A percentile compares a stretch with the other conserved stretches of the same genome.
phyloP scores from a whole-genome alignment of 2,113 vertebrate genomes.

The Ophthalmolycus amberensis region DNA sequence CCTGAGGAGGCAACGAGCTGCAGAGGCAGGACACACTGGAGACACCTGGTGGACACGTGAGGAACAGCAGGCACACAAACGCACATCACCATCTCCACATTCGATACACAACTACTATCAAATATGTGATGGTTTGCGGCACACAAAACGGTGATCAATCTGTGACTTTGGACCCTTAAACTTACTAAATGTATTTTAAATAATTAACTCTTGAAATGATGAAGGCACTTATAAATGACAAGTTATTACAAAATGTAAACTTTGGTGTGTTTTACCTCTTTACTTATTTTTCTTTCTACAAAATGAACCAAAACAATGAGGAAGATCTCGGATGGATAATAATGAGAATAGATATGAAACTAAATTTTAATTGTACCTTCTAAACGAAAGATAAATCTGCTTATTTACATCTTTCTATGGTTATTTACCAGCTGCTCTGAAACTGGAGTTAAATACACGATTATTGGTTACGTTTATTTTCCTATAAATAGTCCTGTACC shows the following conservation, averaged over 20 bases:
- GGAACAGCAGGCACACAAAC: neutral
- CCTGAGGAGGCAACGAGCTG: neutral
- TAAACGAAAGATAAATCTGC: too few species aligned
- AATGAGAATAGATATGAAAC: too few species aligned
- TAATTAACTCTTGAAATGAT: too few species aligned
- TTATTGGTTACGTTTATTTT: neutral
- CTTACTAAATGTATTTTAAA: too few species aligned
- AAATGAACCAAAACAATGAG: too few species aligned
- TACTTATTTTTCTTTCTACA: too few species aligned
- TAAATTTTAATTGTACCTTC: too few species aligned
- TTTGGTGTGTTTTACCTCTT: too few species aligned
- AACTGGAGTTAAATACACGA: neutral
- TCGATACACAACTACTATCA: neutral
- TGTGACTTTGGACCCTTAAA: neutral
- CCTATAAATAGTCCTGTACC: neutral
- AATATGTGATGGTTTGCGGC: neutral
- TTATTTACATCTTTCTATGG: too few species aligned
- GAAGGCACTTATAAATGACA: too few species aligned
- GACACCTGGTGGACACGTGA: slow-evolving; percentile 11
- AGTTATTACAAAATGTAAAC: too few species aligned
- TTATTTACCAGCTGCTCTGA: neutral
- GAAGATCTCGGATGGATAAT: too few species aligned
- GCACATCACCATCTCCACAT: neutral
- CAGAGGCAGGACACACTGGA: neutral
- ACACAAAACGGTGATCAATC: neutral